phyloP scores from a whole-genome alignment of 2,113 vertebrate species.

The Galemys pyrenaicus region DNA sequence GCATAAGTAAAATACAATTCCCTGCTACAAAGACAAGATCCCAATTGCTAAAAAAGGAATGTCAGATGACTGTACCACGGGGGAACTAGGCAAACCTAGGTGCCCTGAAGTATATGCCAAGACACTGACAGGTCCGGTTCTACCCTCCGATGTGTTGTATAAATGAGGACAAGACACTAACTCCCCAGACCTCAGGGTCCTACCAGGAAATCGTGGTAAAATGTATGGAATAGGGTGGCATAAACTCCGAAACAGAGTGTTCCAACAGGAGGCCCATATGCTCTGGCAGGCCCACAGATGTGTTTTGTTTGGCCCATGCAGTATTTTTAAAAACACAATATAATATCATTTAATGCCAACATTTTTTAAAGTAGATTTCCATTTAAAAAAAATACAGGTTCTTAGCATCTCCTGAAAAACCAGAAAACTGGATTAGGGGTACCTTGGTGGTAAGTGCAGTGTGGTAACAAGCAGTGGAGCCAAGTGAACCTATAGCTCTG shows the following conservation, averaged over 20 bases:
- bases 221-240: background rate
- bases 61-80: background rate
- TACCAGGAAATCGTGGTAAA: background rate
- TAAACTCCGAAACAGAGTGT: background rate
- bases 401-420: background rate
- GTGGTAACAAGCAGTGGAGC: too few relatives aligned
- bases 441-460: too few relatives aligned
- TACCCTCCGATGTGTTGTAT: background rate
- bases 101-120: background rate
- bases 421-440: background rate
- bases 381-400: constrained; percentile 4
- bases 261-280: constrained; percentile 22
- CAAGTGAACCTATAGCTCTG: too few relatives aligned
- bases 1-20: background rate
- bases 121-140: background rate
- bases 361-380: background rate
- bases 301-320: constrained; percentile 54
- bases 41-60: background rate
- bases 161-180: background rate
- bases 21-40: constrained; percentile 2
- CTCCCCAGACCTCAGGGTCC: background rate
- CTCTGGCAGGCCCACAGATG: constrained; percentile 20
- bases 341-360: constrained; percentile 40
- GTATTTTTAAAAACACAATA: constrained; percentile 51
- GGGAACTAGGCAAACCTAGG: background rate